Conservation (phyloP, 1,140 invertebrate genomes). For the Heliconius himera region DNA sequence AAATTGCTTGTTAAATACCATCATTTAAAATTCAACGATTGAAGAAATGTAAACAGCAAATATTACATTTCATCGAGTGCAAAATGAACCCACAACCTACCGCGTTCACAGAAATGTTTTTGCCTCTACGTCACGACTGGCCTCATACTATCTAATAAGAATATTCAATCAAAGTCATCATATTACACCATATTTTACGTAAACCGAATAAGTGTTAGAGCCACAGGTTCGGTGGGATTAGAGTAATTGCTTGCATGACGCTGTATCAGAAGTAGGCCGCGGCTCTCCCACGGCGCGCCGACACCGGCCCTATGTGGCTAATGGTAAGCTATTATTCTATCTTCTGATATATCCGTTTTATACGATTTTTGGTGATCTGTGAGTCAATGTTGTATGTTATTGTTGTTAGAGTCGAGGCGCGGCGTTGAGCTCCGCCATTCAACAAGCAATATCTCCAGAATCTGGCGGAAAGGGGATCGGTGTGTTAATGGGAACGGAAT, state of each 20-base stretch:
- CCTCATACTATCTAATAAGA: background rate
- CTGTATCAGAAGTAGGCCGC: constrained; percentile 64
- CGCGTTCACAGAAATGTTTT: too few relatives aligned
- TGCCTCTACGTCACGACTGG: too few relatives aligned
- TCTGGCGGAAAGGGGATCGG: too few relatives aligned
- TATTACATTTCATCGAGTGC: too few relatives aligned
- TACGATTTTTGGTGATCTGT: constrained; percentile 23
- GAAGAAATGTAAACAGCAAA: too few relatives aligned
- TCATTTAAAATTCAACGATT: too few relatives aligned
- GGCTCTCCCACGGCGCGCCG: constrained; percentile 72
- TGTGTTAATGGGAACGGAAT: background rate
- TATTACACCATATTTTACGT: constrained; percentile 46
- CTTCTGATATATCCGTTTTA: constrained; percentile 61
- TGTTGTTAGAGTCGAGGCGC: background rate
- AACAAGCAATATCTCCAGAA: too few relatives aligned
- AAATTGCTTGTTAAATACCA: too few relatives aligned
- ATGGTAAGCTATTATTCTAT: constrained; percentile 72
- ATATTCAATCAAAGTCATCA: constrained; percentile 1
- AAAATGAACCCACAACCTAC: too few relatives aligned
- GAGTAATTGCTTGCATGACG: constrained; percentile 71
- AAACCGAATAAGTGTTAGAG: constrained; percentile 65
- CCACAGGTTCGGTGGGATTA: constrained; percentile 62
- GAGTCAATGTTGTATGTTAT: constrained; percentile 14
- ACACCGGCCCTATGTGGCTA: constrained; percentile 60
- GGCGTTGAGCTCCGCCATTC: background rate